Percentiles rank a stretch among this genome's conserved stretches.
Evolutionary conservation across 2,888 invertebrate genomes (phyloP).

Genomic region (Leucania comma): DNA sequence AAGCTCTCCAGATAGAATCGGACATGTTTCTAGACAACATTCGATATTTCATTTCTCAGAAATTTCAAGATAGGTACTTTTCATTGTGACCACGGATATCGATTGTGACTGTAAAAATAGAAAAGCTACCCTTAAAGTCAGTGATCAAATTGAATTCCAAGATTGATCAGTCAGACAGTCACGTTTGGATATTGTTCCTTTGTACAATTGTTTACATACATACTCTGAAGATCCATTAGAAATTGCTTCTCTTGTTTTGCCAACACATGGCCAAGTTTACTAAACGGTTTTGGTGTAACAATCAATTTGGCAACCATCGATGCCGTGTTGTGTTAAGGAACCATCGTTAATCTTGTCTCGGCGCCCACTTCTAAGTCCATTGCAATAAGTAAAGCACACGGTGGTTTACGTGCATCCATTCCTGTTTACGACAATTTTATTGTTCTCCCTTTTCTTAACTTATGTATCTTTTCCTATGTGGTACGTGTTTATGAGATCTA

Average conservation of each 20-base stretch:
- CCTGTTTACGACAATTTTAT: constrained; percentile 72
- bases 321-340: constrained; percentile 30
- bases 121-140: constrained; percentile 6
- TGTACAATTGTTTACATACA: constrained; percentile 37
- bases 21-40: background rate
- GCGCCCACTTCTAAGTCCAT: constrained; percentile 29
- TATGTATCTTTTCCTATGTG: constrained; percentile 57
- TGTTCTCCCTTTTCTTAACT: constrained; percentile 67
- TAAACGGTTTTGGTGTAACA: constrained; percentile 40
- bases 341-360: constrained; percentile 40
- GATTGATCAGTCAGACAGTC: constrained; percentile 17
- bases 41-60: constrained; percentile 6
- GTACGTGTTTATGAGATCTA: constrained; percentile 51
- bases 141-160: constrained; percentile 34
- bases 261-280: constrained; percentile 47
- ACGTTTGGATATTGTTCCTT: constrained; percentile 35
- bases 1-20: constrained; percentile 19
- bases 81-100: too few species aligned
- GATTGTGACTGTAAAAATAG: background rate
- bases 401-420: constrained; percentile 67
- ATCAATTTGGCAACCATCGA: constrained; percentile 53
- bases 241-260: constrained; percentile 36
- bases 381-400: constrained; percentile 50
- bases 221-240: constrained; percentile 29
- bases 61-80: background rate